Conservation (phyloP, 2,113 vertebrate genomes). For the Malaclemys terrapin region DNA sequence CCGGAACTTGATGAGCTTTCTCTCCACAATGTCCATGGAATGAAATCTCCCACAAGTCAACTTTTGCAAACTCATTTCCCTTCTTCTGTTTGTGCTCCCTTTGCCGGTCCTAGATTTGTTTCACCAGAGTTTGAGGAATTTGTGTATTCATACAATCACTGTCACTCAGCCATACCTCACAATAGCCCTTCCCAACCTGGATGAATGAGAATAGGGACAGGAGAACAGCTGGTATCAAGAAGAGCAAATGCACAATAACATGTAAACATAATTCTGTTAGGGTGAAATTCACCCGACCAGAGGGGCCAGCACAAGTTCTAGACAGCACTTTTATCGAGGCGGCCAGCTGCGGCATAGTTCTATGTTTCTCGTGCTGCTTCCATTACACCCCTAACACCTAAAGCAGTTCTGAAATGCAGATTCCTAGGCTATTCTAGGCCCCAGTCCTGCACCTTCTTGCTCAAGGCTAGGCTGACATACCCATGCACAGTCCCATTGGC, state of each 20-base stretch:
- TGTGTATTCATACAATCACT: neutral
- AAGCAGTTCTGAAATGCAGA: too few relatives aligned
- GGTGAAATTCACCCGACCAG: neutral
- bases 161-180: neutral
- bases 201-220: neutral
- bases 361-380: too few relatives aligned
- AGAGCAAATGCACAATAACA: neutral
- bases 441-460: too few relatives aligned
- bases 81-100: neutral
- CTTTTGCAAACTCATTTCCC: neutral
- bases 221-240: neutral
- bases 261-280: neutral
- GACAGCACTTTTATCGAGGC: too few relatives aligned
- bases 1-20: neutral
- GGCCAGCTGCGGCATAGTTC: too few relatives aligned
- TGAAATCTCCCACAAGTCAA: neutral
- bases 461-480: too few relatives aligned
- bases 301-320: too few relatives aligned
- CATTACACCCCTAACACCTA: too few relatives aligned
- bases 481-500: too few relatives aligned
- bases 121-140: neutral
- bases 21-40: neutral
- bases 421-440: too few relatives aligned
- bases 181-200: neutral
- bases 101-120: neutral